phyloP scores from a whole-genome alignment of 2,888 invertebrate genomes.

The Drosophila mettleri region DNA sequence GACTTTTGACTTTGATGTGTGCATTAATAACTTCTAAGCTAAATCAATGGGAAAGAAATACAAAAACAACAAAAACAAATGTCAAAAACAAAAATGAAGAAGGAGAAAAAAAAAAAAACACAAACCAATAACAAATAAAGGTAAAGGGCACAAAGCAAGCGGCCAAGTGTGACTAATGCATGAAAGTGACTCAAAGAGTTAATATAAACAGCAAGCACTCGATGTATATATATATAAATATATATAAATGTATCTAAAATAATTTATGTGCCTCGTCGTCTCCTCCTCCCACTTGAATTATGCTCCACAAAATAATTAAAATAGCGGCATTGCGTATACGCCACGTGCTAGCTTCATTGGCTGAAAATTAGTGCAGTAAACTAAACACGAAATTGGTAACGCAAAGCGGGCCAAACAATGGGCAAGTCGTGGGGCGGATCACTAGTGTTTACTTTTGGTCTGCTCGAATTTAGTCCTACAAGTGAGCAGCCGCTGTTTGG shows the following conservation, averaged over 20 bases:
- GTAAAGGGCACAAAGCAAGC: slow-evolving; percentile 41
- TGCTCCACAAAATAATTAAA: slow-evolving; percentile 64
- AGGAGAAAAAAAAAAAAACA: not conserved
- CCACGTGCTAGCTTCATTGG: slow-evolving; percentile 53
- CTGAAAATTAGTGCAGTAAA: slow-evolving; percentile 73
- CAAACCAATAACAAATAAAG: slow-evolving; percentile 8
- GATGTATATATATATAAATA: too few species aligned
- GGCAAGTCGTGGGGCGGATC: slow-evolving; percentile 20
- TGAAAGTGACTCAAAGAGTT: slow-evolving; percentile 58
- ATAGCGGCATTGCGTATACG: slow-evolving; percentile 47
- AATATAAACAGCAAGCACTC: slow-evolving; percentile 15
- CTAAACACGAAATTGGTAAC: slow-evolving; percentile 45
- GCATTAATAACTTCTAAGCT: slow-evolving; percentile 32
- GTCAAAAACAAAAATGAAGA: not conserved
- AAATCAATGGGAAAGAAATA: slow-evolving; percentile 48
- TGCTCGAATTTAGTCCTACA: slow-evolving; percentile 29
- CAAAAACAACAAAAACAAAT: slow-evolving; percentile 1
- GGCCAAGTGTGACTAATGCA: slow-evolving; percentile 60
- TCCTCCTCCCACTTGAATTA: slow-evolving; percentile 25
- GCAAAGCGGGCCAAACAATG: slow-evolving; percentile 41
- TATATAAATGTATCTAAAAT: slow-evolving; percentile 27
- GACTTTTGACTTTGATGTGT: slow-evolving; percentile 58
- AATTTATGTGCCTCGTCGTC: slow-evolving; percentile 36
- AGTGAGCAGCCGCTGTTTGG: slow-evolving; percentile 62
- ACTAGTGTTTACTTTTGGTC: slow-evolving; percentile 8